Base-by-base conservation (phyloP, 2,888 invertebrate species). In the Lasioglossum calceatum region DNA sequence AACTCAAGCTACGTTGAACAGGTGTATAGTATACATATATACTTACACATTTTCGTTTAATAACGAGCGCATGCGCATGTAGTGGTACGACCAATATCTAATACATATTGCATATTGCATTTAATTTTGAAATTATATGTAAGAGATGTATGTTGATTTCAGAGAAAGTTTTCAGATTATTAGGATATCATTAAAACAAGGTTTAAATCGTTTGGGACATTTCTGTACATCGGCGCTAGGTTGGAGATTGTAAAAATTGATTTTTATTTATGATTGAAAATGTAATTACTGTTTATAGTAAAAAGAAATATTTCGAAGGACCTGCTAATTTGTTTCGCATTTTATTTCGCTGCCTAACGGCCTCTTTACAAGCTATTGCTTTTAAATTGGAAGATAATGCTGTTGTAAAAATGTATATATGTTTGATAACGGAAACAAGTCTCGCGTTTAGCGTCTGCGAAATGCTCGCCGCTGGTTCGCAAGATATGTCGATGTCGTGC, bases 11-110 rank as follows among this genome's bases (percentile, higher is more conserved):
- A 64, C 19, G 64, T 64, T 64, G 14, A 14, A 64, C 32, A 32
- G 58, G 58, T n/a, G n/a, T 64, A 64, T 8, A 36, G 36, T 36
- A 36, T 36, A 36, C 4, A 36, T 36, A 64, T 19, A 36, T 19
- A 32, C 64, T 8, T 19, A 64, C 36, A 84, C 84, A 78, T 83
- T 87, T 87, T 81, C 80, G 36, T 64, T 75, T 72, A 36, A 73
- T 42, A 73, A 14, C 23, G 8, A n/a, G 78, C 84, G 84, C 84
- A 84, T 81, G 87, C 86, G 80, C 64, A 1, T 27, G 27, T 36
- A 64, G 12, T 32, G n/a, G 32, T 58, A n/a, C 5, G n/a, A 58
- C 14, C 44, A 27, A 64, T 44, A 81, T 32, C 50, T 32, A 44
- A 27, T 27, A 27, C 27, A 27, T 27, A 27, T 27, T 27, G 27